Base-by-base conservation (phyloP, 2,888 invertebrate genomes). In the Eupithecia inturbata region DNA sequence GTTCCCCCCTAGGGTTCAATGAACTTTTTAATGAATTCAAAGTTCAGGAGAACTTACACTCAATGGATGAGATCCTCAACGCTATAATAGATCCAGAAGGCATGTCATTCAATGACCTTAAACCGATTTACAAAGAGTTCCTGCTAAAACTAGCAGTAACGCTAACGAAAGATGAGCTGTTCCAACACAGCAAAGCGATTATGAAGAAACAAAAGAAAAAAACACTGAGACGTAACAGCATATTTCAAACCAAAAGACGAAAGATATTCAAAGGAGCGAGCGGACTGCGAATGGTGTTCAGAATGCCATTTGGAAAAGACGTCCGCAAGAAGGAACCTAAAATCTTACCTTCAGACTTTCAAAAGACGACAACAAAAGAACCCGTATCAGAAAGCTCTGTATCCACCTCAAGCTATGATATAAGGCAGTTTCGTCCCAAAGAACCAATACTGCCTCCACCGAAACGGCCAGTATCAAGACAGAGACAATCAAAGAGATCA, bases 41-140 rank as follows among this genome's bases (percentile, higher is more conserved):
- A 82, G 96, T 97, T 84, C 97, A 98, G 91, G 98, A 98, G 92
- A 98, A 98, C 84, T 95, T 98, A 70, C 97, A 97, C 87, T 98
- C 97, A 73, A 96, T 98, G 92, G 98, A 98, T 87, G 98, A 98
- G 84, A 98, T 98, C 83, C 95, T 98, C 68, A 97, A 97, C 84
- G 97, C 97, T 85, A 98, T 98, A 87, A 97, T 98, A 83, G 97
- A 98, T 90, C 96, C 98, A 49, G 97, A 98, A 88, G 98, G 98
- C 75, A 98, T 98, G 98, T 98, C 98, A 72, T 98, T 98, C 90
- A 98, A 98, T 92, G 98, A 98, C 85, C 95, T 98, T 76, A 98
- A 98, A 89, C 98, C 98, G 63, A 97, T 98, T 78, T 98, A 98
- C 88, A 98, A 98, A 89, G 98, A 98, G 91, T 97, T 98, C 86